These are phyloP conservation scores for Protophormia terraenovae DNA, from an alignment of 2,888 invertebrate species.

Conservation along the genomic window DNA sequence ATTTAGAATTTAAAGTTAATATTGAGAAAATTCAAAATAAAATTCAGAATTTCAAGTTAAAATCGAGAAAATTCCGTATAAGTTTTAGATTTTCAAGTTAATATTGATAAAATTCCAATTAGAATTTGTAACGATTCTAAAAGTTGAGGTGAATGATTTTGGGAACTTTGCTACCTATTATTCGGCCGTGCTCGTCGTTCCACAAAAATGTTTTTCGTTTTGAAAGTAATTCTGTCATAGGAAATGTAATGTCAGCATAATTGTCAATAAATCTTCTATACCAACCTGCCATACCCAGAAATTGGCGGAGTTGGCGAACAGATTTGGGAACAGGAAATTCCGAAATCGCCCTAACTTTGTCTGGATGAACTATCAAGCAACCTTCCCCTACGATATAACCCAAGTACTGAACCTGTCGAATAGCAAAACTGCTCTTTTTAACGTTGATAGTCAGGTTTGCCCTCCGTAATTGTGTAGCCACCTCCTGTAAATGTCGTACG, in stretches of 20 bases:
- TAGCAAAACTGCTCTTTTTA: not conserved
- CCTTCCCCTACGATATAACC: conserved; percentile 23
- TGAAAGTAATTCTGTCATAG: not conserved
- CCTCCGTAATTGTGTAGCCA: not conserved
- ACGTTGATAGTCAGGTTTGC: not conserved
- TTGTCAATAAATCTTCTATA: conserved; percentile 7
- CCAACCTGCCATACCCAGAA: not conserved
- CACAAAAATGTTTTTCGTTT: not conserved
- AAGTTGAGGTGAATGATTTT: too few relatives aligned
- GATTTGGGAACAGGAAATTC: not conserved
- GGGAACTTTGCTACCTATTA: too few relatives aligned
- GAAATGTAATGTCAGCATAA: not conserved
- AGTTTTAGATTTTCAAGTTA: too few relatives aligned
- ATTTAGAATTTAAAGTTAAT: too few relatives aligned
- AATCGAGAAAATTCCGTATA: too few relatives aligned
- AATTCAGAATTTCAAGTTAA: too few relatives aligned
- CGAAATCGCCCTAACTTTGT: not conserved
- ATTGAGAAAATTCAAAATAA: too few relatives aligned
- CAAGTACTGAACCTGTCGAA: not conserved
- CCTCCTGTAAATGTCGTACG: not conserved
- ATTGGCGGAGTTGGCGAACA: not conserved
- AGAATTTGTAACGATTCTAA: too few relatives aligned
- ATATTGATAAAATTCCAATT: too few relatives aligned
- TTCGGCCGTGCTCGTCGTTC: not conserved
- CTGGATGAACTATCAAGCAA: not conserved